Conservation (phyloP, 1,140 invertebrate species). For the Pogonomyrmex californicus region DNA sequence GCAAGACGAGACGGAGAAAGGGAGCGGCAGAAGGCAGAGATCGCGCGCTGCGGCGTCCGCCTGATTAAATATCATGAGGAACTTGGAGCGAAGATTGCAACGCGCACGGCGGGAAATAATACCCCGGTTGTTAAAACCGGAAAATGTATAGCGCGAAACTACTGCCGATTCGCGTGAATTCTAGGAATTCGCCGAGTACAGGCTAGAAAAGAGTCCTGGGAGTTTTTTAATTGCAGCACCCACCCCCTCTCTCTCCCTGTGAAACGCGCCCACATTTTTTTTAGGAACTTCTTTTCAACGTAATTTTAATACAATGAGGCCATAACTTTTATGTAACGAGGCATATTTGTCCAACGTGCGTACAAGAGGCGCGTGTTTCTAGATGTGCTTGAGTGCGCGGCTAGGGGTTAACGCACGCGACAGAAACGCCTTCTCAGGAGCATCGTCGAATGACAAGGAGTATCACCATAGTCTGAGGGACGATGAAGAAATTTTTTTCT, state of each 20-base stretch:
- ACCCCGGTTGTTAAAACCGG: conserved; percentile 54
- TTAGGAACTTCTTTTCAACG: not conserved
- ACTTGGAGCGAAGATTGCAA: conserved; percentile 64
- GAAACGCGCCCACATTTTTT: conserved; percentile 4
- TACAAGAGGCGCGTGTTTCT: not conserved
- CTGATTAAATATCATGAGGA: conserved; percentile 63
- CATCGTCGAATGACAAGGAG: conserved; percentile 38
- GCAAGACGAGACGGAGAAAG: not conserved
- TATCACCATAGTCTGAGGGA: not conserved
- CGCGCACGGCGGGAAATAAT: conserved; percentile 60
- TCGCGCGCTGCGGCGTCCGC: conserved; percentile 38
- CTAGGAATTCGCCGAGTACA: conserved; percentile 9
- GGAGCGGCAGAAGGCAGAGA: conserved; percentile 42
- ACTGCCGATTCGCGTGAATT: conserved; percentile 54
- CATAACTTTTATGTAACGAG: conserved; percentile 11
- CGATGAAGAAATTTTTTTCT: conserved; percentile 16
- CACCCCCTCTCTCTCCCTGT: too few species aligned
- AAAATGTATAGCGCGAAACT: conserved; percentile 50
- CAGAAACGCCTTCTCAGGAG: conserved; percentile 32
- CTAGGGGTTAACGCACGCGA: conserved; percentile 35
- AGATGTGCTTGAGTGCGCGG: not conserved
- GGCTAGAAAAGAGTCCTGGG: conserved; percentile 27
- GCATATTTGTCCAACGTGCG: not conserved
- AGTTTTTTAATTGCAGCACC: conserved; percentile 54
- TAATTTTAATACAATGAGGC: conserved; percentile 24